Base-by-base conservation (phyloP, 2,888 invertebrate species). In the Cartodere bifasciata region DNA sequence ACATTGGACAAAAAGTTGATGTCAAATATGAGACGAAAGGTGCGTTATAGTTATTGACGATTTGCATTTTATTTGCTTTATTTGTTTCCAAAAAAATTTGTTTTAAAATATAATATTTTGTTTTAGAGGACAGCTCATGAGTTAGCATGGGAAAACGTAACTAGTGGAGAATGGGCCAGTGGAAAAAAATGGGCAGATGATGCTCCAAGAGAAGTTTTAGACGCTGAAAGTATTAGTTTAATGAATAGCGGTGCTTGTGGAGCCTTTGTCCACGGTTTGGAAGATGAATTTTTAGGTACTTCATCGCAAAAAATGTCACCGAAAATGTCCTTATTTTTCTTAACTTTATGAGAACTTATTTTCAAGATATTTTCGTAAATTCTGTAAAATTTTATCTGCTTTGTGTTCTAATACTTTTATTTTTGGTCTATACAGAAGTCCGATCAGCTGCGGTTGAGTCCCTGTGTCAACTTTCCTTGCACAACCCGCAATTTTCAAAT, bases 1-100 rank as follows among this genome's bases (percentile, higher is more conserved):
- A 97, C 97, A 0, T 63, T 98, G 17, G 97, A 98, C 55, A 98
- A 98, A 60, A 97, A 97, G 53, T 71, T 94, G 13, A 92, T 94
- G 90, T 87, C 88, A 29, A 86, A 91, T 52, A 82, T 92, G 78
- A 76, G 84, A 36, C 46, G 58, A 36, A 60, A 60, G 67, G 84
- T 85, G 58, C 50, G 57, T 50, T 23, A 13, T 6, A 20, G n/a
- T n/a, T n/a, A n/a, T n/a, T n/a, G n/a, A n/a, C n/a, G n/a, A n/a
- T n/a, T n/a, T n/a, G n/a, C n/a, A n/a, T n/a, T n/a, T n/a, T n/a
- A n/a, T n/a, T n/a, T n/a, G n/a, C n/a, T n/a, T n/a, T 17, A 17
- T 17, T 17, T 9, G 6, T 7, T 6, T n/a, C 31, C 27, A 35
- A 24, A 13, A 22, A 23, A 10, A 25, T 23, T 37, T 24, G 3